A percentile compares a stretch with the other conserved stretches of the same genome.
These are phyloP conservation scores for Sebastolobus altivelis DNA, from an alignment of 2,797 vertebrate genomes.

Conservation along the genomic window DNA sequence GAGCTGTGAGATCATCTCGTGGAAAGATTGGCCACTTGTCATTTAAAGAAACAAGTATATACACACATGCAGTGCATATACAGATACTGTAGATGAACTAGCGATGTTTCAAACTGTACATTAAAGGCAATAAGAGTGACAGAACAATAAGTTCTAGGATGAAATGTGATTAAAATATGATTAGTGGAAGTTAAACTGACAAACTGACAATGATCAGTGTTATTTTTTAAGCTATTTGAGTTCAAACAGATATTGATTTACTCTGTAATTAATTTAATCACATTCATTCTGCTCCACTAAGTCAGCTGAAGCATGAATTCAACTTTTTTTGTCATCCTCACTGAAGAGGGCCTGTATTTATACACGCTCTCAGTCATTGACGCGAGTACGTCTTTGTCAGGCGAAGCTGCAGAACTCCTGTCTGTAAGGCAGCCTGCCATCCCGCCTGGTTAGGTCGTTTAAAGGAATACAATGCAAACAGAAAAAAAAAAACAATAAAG, in stretches of 20 bases:
- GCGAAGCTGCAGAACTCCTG: constrained; percentile 63
- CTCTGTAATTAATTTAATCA: constrained; percentile 84
- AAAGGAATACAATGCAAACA: constrained; percentile 84
- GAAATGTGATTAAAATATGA: constrained; percentile 68
- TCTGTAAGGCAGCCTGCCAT: constrained; percentile 63
- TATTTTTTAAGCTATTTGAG: constrained; percentile 78
- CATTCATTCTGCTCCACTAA: constrained; percentile 78
- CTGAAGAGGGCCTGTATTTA: constrained; percentile 77
- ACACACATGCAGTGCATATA: constrained; percentile 23
- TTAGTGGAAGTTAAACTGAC: constrained; percentile 76
- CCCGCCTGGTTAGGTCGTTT: constrained; percentile 75
- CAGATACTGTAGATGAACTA: constrained; percentile 16
- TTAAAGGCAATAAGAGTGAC: constrained; percentile 45
- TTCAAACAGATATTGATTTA: constrained; percentile 71
- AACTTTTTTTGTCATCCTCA: constrained; percentile 74
- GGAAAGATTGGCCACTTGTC: constrained; percentile 75
- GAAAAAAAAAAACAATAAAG: constrained; percentile 84
- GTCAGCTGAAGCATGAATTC: constrained; percentile 78
- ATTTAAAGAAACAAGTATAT: constrained; percentile 56
- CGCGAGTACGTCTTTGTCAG: constrained; percentile 81
- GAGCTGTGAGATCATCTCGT: constrained; percentile 77
- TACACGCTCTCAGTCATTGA: constrained; percentile 66
- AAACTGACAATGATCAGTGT: constrained; percentile 73
- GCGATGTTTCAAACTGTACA: constrained; percentile 32
- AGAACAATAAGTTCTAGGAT: constrained; percentile 54